phyloP scores from a whole-genome alignment of 2,888 invertebrate genomes.

The Frankliniella intonsa region DNA sequence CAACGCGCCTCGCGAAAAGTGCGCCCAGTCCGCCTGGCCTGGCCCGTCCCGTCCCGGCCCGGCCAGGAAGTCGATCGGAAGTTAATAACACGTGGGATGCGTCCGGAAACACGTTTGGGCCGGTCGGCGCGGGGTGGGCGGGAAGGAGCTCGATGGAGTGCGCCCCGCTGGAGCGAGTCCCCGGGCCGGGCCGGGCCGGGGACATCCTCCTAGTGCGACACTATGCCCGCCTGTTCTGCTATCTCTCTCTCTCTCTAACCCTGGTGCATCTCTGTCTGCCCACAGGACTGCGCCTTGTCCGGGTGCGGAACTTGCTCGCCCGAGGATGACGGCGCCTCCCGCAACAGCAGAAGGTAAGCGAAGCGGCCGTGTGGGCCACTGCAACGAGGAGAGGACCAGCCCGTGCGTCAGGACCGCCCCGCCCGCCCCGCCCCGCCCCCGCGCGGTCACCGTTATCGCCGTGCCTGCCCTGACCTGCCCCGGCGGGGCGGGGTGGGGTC shows the following conservation, averaged over 20 bases:
- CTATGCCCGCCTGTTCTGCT: too few species aligned
- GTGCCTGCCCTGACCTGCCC: slow-evolving; percentile 51
- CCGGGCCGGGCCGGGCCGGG: slow-evolving; percentile 80
- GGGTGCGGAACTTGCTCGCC: not conserved
- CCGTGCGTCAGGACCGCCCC: too few species aligned
- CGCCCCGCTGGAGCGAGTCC: too few species aligned
- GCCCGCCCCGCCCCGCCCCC: too few species aligned
- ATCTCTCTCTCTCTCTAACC: too few species aligned
- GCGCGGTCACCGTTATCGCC: slow-evolving; percentile 50
- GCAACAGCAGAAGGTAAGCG: slow-evolving; percentile 41
- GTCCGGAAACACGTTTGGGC: not conserved
- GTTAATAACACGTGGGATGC: not conserved
- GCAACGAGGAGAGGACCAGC: too few species aligned
- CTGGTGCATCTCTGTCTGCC: not conserved
- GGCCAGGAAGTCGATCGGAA: slow-evolving; percentile 17
- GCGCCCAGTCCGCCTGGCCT: not conserved
- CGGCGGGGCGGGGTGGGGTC: slow-evolving; percentile 45
- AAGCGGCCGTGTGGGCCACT: too few species aligned
- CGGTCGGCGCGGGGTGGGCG: slow-evolving; percentile 60
- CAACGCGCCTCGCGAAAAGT: not conserved
- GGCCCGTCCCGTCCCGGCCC: not conserved
- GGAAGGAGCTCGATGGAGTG: slow-evolving; percentile 82
- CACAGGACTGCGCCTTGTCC: not conserved
- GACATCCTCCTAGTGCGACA: too few species aligned
- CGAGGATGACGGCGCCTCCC: slow-evolving; percentile 50